A percentile compares a stretch with the other conserved stretches of the same genome.
phyloP scores from a whole-genome alignment of 1,140 invertebrate species.

The Plectrocnemia conspersa region DNA sequence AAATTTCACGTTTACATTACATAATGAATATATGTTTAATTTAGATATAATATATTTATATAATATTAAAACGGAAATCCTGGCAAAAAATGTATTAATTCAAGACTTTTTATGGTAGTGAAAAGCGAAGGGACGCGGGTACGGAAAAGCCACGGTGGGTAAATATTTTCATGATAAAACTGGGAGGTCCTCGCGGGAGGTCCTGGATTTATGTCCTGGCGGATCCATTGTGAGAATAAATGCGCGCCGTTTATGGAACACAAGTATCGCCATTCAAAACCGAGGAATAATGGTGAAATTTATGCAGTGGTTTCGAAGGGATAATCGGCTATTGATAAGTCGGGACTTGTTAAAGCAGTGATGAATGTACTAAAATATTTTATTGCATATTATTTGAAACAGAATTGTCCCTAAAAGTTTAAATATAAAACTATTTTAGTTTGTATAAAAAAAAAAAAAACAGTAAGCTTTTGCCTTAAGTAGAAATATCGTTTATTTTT shows the following conservation, averaged over 20 bases:
- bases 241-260: slow-evolving; percentile 4
- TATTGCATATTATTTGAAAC: too few relatives aligned
- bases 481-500: too few relatives aligned
- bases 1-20: background rate
- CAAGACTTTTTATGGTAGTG: background rate
- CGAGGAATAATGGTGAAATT: too few relatives aligned
- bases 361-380: too few relatives aligned
- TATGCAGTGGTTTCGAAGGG: too few relatives aligned
- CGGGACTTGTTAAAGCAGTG: too few relatives aligned
- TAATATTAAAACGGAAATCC: background rate
- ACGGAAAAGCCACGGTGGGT: slow-evolving; percentile 1
- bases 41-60: background rate
- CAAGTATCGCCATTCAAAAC: slow-evolving; percentile 14
- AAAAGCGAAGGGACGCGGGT: slow-evolving; percentile 1
- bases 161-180: slow-evolving; percentile 17
- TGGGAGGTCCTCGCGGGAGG: slow-evolving; percentile 10
- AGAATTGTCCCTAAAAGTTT: too few relatives aligned
- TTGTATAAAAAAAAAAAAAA: too few relatives aligned
- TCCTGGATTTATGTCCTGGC: slow-evolving; percentile 22
- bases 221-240: slow-evolving; percentile 25
- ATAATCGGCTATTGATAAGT: too few relatives aligned
- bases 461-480: too few relatives aligned
- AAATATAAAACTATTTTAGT: too few relatives aligned
- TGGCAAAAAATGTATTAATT: background rate
- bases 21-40: background rate